Conservation (phyloP, 2,888 invertebrate species). For the Carcina quercana region DNA sequence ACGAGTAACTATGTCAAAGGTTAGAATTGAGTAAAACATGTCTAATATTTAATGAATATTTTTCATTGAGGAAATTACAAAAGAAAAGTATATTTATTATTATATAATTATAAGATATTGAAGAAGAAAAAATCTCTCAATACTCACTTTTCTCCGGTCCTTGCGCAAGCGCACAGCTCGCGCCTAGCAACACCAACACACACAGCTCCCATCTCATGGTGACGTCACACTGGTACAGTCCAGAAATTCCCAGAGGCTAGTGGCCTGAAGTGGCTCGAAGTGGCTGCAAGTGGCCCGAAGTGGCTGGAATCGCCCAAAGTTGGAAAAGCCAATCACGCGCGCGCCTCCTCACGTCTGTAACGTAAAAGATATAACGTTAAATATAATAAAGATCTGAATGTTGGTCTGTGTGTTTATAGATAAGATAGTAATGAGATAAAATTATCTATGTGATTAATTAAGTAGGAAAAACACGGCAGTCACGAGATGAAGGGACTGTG, state of each 20-base stretch:
- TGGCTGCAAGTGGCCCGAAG: neutral
- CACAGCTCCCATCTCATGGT: slow-evolving; percentile 23
- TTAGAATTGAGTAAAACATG: too few relatives aligned
- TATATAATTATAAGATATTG: neutral
- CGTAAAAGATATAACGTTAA: slow-evolving; percentile 36
- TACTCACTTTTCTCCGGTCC: slow-evolving; percentile 51
- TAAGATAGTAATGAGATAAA: slow-evolving; percentile 48
- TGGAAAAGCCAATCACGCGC: slow-evolving; percentile 21
- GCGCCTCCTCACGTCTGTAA: slow-evolving; percentile 42
- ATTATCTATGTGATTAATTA: slow-evolving; percentile 55
- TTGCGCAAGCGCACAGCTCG: slow-evolving; percentile 27
- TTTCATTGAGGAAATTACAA: too few relatives aligned
- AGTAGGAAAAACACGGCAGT: slow-evolving; percentile 59
- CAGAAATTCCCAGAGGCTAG: too few relatives aligned
- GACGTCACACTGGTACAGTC: slow-evolving; percentile 12
- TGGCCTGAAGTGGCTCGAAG: neutral
- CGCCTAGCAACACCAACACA: slow-evolving; percentile 29
- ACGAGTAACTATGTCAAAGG: too few relatives aligned
- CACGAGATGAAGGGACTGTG: slow-evolving; percentile 45
- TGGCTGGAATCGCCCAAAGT: slow-evolving; percentile 4
- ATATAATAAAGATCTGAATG: slow-evolving; percentile 26
- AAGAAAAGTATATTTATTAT: neutral
- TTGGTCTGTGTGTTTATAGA: slow-evolving; percentile 19
- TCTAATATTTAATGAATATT: too few relatives aligned
- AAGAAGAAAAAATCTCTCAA: too few relatives aligned